Evolutionary conservation across 1,140 invertebrate species (phyloP).

Genomic region (Cydia splendana): DNA sequence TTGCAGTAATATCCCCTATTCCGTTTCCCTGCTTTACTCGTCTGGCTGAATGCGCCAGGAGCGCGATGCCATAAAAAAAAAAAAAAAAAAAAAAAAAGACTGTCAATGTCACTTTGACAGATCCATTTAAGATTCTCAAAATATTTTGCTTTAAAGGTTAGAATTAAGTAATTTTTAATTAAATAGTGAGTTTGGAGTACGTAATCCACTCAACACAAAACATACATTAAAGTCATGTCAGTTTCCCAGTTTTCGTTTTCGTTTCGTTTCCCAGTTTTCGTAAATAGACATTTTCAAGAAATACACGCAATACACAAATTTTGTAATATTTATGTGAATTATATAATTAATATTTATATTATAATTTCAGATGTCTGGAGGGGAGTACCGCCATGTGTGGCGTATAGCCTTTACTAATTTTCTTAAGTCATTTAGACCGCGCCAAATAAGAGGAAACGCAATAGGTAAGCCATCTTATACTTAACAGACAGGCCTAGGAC

Average conservation of each 20-base stretch:
- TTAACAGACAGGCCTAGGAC: background rate
- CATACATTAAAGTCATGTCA: too few relatives aligned
- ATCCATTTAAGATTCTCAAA: background rate
- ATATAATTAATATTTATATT: background rate
- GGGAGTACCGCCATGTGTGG: slow-evolving; percentile 60
- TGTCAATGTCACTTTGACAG: background rate
- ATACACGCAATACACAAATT: background rate
- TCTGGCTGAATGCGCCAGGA: too few relatives aligned
- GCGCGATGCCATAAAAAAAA: too few relatives aligned
- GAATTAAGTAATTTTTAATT: background rate
- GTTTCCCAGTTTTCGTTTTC: too few relatives aligned
- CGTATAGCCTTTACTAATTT: slow-evolving; percentile 66
- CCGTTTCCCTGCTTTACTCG: too few relatives aligned
- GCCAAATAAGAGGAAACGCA: slow-evolving; percentile 57
- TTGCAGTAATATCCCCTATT: too few relatives aligned
- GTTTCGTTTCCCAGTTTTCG: too few relatives aligned
- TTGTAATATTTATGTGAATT: background rate
- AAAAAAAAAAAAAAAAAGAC: too few relatives aligned
- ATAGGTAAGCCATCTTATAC: slow-evolving; percentile 52
- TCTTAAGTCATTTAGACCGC: slow-evolving; percentile 66
- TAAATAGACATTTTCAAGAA: background rate
- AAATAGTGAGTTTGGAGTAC: background rate
- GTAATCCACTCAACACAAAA: too few relatives aligned
- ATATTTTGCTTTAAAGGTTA: background rate
- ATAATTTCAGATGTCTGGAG: slow-evolving; percentile 59